These are phyloP conservation scores for Epinephelus awoara DNA, from an alignment of 2,797 vertebrate species.

Conservation along the genomic window DNA sequence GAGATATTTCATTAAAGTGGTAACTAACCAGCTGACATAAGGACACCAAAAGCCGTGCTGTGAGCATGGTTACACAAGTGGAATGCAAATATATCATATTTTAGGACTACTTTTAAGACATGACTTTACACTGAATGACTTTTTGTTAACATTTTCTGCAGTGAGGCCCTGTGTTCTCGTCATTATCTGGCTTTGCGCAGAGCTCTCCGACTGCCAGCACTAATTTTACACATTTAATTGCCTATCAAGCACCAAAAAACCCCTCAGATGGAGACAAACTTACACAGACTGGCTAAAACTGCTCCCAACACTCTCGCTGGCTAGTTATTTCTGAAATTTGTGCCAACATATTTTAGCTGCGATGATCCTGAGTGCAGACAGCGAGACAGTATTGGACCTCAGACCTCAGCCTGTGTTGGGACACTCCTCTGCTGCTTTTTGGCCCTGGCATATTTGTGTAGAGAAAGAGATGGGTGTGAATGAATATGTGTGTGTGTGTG, in stretches of 20 bases:
- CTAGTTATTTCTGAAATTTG: conserved; percentile 36
- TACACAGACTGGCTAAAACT: conserved; percentile 18
- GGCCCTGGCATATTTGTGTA: conserved; percentile 17
- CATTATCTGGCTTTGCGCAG: conserved; percentile 44
- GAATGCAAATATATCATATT: neutral
- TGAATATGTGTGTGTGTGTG: conserved; percentile 13
- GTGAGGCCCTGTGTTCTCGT: conserved; percentile 8
- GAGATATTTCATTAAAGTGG: neutral
- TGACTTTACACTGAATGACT: conserved; percentile 21
- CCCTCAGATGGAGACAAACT: conserved; percentile 26
- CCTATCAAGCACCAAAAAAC: conserved; percentile 48
- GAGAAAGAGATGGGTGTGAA: conserved; percentile 18
- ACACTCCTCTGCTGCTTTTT: neutral
- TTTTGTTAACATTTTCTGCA: conserved; percentile 32
- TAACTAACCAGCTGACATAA: neutral
- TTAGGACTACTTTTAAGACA: conserved; percentile 10
- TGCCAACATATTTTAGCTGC: conserved; percentile 28
- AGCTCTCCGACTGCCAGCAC: conserved; percentile 45
- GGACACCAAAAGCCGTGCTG: neutral
- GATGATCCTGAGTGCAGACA: neutral
- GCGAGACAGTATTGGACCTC: neutral
- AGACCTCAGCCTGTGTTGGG: neutral
- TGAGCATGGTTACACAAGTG: neutral
- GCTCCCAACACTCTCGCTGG: conserved; percentile 12
- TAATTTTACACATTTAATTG: conserved; percentile 70